These are phyloP conservation scores for Antheraea assamensis DNA, from an alignment of 2,888 invertebrate genomes.

Conservation along the genomic window DNA sequence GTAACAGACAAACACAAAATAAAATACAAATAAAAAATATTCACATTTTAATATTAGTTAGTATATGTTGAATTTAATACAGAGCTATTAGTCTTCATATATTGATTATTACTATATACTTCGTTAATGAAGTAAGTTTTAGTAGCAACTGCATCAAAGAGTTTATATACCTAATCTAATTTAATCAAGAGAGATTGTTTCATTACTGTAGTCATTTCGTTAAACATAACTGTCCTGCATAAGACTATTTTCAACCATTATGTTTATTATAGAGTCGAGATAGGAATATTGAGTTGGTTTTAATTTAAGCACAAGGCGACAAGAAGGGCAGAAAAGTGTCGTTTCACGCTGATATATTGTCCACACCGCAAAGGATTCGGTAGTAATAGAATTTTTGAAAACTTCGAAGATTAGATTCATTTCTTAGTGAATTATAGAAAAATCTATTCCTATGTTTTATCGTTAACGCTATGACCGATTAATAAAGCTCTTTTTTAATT, in stretches of 20 bases:
- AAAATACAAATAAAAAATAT: too few species aligned
- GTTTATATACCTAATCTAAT: neutral
- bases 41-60: too few species aligned
- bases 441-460: neutral
- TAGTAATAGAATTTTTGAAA: slow-evolving; percentile 68
- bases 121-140: neutral
- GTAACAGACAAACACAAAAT: too few species aligned
- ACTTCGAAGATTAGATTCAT: neutral
- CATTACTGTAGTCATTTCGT: neutral
- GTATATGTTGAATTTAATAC: neutral
- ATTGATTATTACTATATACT: neutral
- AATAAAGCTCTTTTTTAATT: neutral
- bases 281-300: slow-evolving; percentile 47
- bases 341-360: slow-evolving; percentile 67
- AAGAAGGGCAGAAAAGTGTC: slow-evolving; percentile 51
- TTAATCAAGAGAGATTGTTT: neutral
- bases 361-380: slow-evolving; percentile 65
- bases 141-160: neutral
- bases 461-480: too few species aligned
- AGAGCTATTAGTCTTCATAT: neutral
- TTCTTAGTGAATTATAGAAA: neutral
- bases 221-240: neutral
- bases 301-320: slow-evolving; percentile 43
- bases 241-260: slow-evolving; percentile 39
- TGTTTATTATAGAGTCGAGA: slow-evolving; percentile 59